Percentiles rank a stretch among this genome's conserved stretches.
These are phyloP conservation scores for Menidia beryllina DNA, from an alignment of 2,113 vertebrate species.

Conservation along the genomic window DNA sequence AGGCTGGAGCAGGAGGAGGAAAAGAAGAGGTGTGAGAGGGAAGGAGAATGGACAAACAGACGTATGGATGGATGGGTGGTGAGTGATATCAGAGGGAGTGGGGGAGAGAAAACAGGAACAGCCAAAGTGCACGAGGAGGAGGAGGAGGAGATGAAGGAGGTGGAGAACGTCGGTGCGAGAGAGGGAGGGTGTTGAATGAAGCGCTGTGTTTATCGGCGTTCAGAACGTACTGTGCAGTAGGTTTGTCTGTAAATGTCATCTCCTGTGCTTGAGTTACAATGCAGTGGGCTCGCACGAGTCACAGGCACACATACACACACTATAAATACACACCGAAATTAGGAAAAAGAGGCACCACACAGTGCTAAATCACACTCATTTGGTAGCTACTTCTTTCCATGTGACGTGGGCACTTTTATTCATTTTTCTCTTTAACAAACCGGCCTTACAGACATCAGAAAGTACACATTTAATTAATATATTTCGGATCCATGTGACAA, in stretches of 20 bases:
- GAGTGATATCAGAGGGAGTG: conserved; percentile 49
- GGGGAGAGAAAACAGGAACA: conserved; percentile 50
- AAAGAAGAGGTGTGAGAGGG: conserved; percentile 57
- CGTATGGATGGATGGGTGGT: conserved; percentile 46
- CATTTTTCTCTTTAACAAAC: conserved; percentile 28
- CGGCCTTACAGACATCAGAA: conserved; percentile 27
- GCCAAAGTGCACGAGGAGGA: conserved; percentile 32
- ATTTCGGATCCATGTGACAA: conserved; percentile 17
- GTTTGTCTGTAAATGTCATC: conserved; percentile 75
- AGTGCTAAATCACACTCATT: conserved; percentile 34
- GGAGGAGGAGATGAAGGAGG: conserved; percentile 39
- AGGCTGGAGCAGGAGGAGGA: conserved; percentile 57
- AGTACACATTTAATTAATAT: conserved; percentile 22
- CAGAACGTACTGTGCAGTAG: conserved; percentile 74
- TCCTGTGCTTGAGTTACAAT: conserved; percentile 62
- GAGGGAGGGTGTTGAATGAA: conserved; percentile 48
- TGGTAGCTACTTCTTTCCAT: conserved; percentile 12
- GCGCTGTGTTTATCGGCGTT: conserved; percentile 62
- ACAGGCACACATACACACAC: conserved; percentile 2
- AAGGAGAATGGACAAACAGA: conserved; percentile 39
- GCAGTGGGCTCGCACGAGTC: conserved; percentile 24
- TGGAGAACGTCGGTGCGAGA: conserved; percentile 47
- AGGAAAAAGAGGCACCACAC: conserved; percentile 26
- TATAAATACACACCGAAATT: conserved; percentile 14
- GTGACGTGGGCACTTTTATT: conserved; percentile 9